phyloP scores from a whole-genome alignment of 2,113 vertebrate species.

The Notarius lentiginosus region DNA sequence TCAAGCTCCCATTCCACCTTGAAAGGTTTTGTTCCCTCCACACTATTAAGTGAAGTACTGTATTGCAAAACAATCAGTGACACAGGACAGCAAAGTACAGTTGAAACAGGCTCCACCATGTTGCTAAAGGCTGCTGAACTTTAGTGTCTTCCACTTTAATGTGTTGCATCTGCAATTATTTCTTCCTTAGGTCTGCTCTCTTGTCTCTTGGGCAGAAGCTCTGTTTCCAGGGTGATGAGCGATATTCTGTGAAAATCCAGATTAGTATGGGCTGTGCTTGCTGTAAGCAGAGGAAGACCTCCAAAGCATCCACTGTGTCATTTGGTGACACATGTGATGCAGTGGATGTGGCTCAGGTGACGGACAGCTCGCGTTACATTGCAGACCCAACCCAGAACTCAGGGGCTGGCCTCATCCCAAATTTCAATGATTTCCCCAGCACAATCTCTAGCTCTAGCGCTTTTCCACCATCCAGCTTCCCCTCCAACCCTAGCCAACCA shows the following conservation, averaged over 20 bases:
- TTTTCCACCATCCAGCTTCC: conserved; percentile 54
- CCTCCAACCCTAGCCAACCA: conserved; percentile 54
- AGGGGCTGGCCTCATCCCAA: conserved; percentile 66
- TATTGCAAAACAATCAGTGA: neutral
- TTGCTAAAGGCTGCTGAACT: neutral
- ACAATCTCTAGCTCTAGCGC: conserved; percentile 65
- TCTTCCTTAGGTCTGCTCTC: neutral
- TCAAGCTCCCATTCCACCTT: neutral
- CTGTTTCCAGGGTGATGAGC: conserved; percentile 56
- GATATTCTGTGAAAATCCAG: conserved; percentile 51
- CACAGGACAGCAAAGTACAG: conserved; percentile 15
- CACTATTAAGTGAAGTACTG: neutral
- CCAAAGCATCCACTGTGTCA: conserved; percentile 62
- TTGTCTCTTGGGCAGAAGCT: conserved; percentile 36
- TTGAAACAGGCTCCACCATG: neutral
- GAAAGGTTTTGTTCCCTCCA: neutral
- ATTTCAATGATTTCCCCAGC: conserved; percentile 76
- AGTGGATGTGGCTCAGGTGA: conserved; percentile 30
- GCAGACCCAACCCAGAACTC: conserved; percentile 76
- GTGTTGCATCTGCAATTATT: neutral
- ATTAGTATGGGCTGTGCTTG: conserved; percentile 86
- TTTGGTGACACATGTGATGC: conserved; percentile 52
- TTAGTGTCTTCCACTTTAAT: neutral
- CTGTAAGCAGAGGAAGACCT: conserved; percentile 81
- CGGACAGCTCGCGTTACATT: conserved; percentile 70